These are phyloP conservation scores for Pterocles orientalis DNA, from an alignment of 2,113 vertebrate genomes.

Conservation along the genomic window DNA sequence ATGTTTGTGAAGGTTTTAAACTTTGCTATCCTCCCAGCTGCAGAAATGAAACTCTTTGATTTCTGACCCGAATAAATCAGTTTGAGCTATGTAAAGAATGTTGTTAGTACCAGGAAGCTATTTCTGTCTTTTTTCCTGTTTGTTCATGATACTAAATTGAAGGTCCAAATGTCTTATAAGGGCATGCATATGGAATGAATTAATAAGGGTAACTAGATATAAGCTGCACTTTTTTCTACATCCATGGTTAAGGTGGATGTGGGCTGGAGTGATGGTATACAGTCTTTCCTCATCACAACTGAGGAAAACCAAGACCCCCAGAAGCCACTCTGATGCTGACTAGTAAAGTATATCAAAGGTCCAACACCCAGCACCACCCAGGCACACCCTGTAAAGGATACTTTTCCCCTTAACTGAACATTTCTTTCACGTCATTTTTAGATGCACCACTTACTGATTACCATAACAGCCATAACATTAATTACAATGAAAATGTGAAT, in stretches of 20 bases:
- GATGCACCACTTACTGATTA: neutral
- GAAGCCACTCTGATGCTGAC: neutral
- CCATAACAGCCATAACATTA: neutral
- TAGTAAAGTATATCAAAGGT: neutral
- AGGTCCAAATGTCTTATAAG: neutral
- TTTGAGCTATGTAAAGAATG: neutral
- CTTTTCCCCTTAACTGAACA: rapidly evolving
- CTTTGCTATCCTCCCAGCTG: conserved; percentile 27
- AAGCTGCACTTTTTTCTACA: neutral
- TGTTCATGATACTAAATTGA: neutral
- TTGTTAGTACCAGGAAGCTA: neutral
- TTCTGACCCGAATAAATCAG: conserved; percentile 49
- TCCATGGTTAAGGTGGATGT: neutral
- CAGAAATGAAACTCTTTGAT: conserved; percentile 43
- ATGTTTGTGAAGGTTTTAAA: neutral
- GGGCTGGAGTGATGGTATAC: neutral
- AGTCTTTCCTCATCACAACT: neutral
- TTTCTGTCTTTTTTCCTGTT: neutral
- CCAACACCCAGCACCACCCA: neutral
- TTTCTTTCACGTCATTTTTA: neutral
- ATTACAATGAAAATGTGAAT: neutral
- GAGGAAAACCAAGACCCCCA: neutral
- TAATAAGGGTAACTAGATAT: neutral
- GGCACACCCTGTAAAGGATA: neutral
- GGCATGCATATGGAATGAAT: neutral